Percentiles rank a stretch among this genome's conserved stretches.
Conservation (phyloP, 2,888 invertebrate species). For the Trissolcus japonicus region DNA sequence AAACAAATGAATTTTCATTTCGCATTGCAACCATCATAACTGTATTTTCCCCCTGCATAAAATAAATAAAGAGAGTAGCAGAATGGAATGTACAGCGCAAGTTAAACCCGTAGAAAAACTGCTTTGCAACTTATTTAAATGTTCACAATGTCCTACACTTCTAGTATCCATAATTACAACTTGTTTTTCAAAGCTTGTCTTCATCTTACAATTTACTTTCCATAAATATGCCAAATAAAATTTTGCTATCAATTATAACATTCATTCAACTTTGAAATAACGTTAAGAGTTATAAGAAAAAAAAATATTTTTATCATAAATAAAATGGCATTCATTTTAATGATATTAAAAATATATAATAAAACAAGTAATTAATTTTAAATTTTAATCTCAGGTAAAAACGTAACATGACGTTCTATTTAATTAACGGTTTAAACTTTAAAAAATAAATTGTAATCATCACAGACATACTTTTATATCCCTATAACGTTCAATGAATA, state of each 20-base stretch:
- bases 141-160: conserved; percentile 19
- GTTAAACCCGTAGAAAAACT: conserved; percentile 5
- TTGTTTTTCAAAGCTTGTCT: conserved; percentile 41
- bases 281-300: conserved; percentile 1
- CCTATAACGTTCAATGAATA: conserved; percentile 21
- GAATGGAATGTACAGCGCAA: conserved; percentile 40
- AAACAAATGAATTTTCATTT: conserved; percentile 6
- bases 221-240: not conserved
- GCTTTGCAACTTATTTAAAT: not conserved
- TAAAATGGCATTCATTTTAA: too few species aligned
- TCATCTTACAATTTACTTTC: conserved; percentile 2
- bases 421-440: conserved; percentile 6
- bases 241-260: not conserved
- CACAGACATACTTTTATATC: conserved; percentile 35
- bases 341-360: not conserved
- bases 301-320: not conserved
- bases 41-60: conserved; percentile 12
- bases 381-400: conserved; percentile 1
- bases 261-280: conserved; percentile 7
- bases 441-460: conserved; percentile 52
- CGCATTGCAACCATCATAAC: conserved; percentile 5
- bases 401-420: not conserved
- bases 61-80: conserved; percentile 21
- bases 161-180: conserved; percentile 41
- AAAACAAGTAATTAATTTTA: not conserved